These are phyloP conservation scores for Dicaeum eximium DNA, from an alignment of 2,113 vertebrate species.

Conservation along the genomic window DNA sequence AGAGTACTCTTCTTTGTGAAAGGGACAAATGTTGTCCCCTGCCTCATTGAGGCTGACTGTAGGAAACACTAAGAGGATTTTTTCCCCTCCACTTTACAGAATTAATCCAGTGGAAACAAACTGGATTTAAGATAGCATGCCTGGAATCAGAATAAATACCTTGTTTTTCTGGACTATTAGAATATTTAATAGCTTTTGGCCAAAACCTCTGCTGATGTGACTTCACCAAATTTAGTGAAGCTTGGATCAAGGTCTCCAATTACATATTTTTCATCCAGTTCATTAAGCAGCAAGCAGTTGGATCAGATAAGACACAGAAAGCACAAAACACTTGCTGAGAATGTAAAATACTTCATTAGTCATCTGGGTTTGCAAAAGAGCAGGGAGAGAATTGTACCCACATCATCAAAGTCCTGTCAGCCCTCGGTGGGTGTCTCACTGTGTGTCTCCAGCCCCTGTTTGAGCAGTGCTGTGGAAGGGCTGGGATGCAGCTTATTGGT, in stretches of 20 bases:
- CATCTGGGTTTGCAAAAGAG: neutral
- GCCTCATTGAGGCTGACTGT: neutral
- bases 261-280: constrained; percentile 21
- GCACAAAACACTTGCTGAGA: neutral
- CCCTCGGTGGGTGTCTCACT: neutral
- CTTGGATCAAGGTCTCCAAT: neutral
- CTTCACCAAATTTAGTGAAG: neutral
- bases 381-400: neutral
- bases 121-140: neutral
- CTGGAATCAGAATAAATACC: neutral
- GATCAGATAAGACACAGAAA: neutral
- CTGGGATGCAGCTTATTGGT: neutral
- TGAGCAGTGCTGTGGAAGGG: neutral
- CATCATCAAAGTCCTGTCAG: neutral
- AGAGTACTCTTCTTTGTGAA: neutral
- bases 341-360: constrained; percentile 4
- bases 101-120: neutral
- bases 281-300: neutral
- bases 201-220: neutral
- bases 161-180: neutral
- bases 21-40: neutral
- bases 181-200: neutral
- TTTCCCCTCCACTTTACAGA: neutral
- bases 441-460: neutral
- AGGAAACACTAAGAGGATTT: neutral